Percentiles rank a stretch among this genome's conserved stretches.
phyloP scores from a whole-genome alignment of 2,113 vertebrate species.

The Phodopus roborovskii region DNA sequence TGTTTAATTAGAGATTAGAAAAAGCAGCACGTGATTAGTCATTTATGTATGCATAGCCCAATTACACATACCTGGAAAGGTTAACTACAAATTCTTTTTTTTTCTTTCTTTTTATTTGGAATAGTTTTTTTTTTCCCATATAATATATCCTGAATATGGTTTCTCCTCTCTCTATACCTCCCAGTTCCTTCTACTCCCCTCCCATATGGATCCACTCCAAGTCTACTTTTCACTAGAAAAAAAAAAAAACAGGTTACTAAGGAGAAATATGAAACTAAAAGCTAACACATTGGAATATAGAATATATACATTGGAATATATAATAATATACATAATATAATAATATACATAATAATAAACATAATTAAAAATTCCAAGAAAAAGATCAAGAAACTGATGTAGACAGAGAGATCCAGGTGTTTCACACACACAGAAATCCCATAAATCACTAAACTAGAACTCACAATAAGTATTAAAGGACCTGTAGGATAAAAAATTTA shows the following conservation, averaged over 20 bases:
- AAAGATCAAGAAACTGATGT: background rate
- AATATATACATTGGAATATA: too few relatives aligned
- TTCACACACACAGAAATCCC: background rate
- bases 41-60: background rate
- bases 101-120: background rate
- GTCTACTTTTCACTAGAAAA: background rate
- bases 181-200: background rate
- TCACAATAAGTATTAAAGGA: background rate
- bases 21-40: background rate
- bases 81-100: background rate
- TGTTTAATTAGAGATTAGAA: background rate
- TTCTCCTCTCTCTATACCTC: background rate
- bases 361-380: background rate
- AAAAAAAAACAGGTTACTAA: background rate
- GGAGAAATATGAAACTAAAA: background rate
- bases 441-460: background rate
- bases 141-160: background rate
- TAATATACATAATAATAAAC: too few relatives aligned
- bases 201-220: background rate
- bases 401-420: background rate
- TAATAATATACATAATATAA: too few relatives aligned
- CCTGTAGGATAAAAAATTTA: background rate
- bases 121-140: background rate
- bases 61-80: background rate
- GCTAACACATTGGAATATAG: background rate